A percentile compares a stretch with the other conserved stretches of the same genome.
Conservation (phyloP, 2,113 vertebrate genomes). For the Myocastor coypus region DNA sequence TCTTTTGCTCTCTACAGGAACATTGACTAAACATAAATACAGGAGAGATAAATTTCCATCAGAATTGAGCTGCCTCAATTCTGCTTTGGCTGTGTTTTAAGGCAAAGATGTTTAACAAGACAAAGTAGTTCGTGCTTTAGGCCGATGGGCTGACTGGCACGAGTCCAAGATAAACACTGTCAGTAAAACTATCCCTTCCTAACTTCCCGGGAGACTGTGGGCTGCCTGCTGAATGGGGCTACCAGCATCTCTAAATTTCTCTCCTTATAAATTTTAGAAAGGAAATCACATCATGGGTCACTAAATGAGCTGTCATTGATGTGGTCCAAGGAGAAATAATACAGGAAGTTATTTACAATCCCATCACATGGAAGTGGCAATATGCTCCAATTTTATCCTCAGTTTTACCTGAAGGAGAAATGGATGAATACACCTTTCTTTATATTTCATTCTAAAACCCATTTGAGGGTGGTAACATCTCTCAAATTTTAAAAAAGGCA, state of each 20-base stretch:
- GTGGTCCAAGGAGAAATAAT: background rate
- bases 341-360: background rate
- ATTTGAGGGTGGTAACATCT: background rate
- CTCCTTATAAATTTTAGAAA: background rate
- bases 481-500: constrained; percentile 59
- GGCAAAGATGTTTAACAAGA: constrained; percentile 69
- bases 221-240: constrained; percentile 36
- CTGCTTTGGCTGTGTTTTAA: constrained; percentile 48
- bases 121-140: background rate
- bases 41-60: constrained; percentile 37
- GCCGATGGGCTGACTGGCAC: constrained; percentile 65
- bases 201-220: constrained; percentile 21
- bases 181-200: constrained; percentile 59
- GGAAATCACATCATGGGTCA: background rate
- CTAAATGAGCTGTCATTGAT: background rate
- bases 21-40: background rate
- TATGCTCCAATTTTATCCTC: background rate
- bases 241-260: constrained; percentile 41
- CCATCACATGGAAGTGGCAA: background rate
- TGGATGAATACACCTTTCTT: background rate
- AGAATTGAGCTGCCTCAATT: constrained; percentile 55
- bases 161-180: constrained; percentile 74
- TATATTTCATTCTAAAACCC: constrained; percentile 19
- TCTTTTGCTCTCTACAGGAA: constrained; percentile 46
- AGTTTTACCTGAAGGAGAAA: background rate